Percentiles rank a stretch among this genome's conserved stretches.
Conservation (phyloP, 1,140 invertebrate species). For the Caerostris extrusa region DNA sequence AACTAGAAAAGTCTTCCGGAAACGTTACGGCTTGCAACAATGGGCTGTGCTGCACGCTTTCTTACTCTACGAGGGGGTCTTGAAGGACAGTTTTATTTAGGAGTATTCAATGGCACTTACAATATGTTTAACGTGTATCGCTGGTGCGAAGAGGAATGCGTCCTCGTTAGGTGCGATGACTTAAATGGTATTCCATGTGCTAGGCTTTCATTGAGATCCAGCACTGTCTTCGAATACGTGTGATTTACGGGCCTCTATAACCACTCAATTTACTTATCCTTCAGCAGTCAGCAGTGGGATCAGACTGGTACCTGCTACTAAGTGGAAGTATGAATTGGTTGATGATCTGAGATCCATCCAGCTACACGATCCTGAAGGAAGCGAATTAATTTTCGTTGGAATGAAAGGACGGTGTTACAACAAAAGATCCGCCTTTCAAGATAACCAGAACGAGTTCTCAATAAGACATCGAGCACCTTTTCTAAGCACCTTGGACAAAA, state of each 20-base stretch:
- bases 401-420: slow-evolving; percentile 55
- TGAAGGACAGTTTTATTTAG: slow-evolving; percentile 42
- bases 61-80: slow-evolving; percentile 34
- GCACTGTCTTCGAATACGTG: slow-evolving; percentile 32
- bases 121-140: slow-evolving; percentile 37
- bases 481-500: no score
- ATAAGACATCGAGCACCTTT: no score
- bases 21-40: slow-evolving; percentile 60
- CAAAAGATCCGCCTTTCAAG: slow-evolving; percentile 55
- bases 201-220: slow-evolving; percentile 1
- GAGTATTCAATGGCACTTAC: slow-evolving; percentile 40
- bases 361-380: background rate
- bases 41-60: slow-evolving; percentile 75
- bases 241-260: slow-evolving; percentile 24
- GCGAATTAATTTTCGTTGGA: background rate
- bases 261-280: slow-evolving; percentile 60
- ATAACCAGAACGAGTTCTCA: no score
- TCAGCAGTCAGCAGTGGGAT: background rate
- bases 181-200: background rate
- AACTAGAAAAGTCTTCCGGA: slow-evolving; percentile 25
- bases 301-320: background rate
- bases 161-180: slow-evolving; percentile 65
- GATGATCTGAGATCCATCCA: background rate
- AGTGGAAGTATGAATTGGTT: background rate
- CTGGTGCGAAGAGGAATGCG: slow-evolving; percentile 76